A percentile compares a stretch with the other conserved stretches of the same genome.
phyloP scores from a whole-genome alignment of 2,113 vertebrate species.

The Centrocercus urophasianus region DNA sequence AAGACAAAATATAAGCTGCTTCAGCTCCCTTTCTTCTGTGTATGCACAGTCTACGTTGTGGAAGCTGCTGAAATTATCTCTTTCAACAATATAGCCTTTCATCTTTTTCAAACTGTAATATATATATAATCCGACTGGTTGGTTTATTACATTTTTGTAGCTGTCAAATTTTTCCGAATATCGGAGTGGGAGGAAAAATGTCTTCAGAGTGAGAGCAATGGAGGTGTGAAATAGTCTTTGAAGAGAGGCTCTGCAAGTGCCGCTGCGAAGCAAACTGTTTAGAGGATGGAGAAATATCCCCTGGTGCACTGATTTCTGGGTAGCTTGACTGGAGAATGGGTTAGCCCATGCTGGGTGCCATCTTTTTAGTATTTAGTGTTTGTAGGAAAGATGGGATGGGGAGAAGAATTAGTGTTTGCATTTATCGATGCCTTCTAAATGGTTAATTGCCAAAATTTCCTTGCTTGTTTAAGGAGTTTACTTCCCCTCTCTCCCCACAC shows the following conservation, averaged over 20 bases:
- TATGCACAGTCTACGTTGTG: background rate
- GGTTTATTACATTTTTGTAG: slow-evolving; percentile 67
- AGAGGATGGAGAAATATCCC: background rate
- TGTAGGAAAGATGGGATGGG: background rate
- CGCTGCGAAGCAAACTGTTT: background rate
- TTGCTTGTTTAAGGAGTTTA: background rate
- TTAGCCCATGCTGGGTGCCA: background rate
- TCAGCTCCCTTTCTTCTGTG: slow-evolving; percentile 20
- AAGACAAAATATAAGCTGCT: slow-evolving; percentile 62
- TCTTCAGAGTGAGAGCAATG: background rate
- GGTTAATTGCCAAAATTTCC: background rate
- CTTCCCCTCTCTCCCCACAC: background rate
- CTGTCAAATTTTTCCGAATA: slow-evolving; percentile 15
- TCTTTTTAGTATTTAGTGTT: background rate
- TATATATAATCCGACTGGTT: slow-evolving; percentile 23
- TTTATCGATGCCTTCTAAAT: background rate
- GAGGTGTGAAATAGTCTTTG: slow-evolving; percentile 12
- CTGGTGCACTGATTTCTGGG: background rate
- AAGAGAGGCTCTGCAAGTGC: background rate
- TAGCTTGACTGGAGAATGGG: background rate
- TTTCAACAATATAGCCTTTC: slow-evolving; percentile 59
- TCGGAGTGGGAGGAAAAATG: slow-evolving; percentile 39
- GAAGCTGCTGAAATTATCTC: slow-evolving; percentile 43
- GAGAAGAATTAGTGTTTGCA: background rate
- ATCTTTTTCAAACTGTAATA: slow-evolving; percentile 27